Base-by-base conservation (phyloP, 2,888 invertebrate species). In the Eretmocerus hayati region DNA sequence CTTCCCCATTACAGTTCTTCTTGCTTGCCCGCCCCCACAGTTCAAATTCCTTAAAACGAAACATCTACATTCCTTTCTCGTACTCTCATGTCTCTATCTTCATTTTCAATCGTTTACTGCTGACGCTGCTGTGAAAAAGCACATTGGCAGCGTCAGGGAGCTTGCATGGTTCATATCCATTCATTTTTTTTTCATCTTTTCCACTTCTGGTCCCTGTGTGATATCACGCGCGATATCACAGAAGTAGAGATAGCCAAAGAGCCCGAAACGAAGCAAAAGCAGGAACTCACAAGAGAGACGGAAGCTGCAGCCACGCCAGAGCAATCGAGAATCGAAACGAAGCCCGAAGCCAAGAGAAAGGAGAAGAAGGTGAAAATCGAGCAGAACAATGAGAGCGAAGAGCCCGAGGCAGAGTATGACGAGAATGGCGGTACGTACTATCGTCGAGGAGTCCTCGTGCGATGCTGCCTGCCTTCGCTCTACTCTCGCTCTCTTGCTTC, bases 251-350 rank as follows among this genome's bases (percentile, higher is more conserved):
- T 26, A 19, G 9, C 40, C 36, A 36, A 22, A 18, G 40, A 44
- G 26, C 4, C 15, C 16, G 13, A n/a, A n/a, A 6, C 26, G 26
- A 15, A 9, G n/a, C 18, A 42, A 21, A 43, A 35, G 33, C 26
- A 26, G 11, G 26, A 26, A 11, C 26, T 9, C 8, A 26, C 26
- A 6, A 6, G 11, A 11, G 15, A 19, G 11, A 21, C 40, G 16
- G 43, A 48, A 26, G 36, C 22, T 9, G 46, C 45, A 15, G 30
- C 26, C 19, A 51, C 56, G 37, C 47, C 38, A 33, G 38, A 52
- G 42, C 58, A 54, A 18, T 42, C 50, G 4, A 58, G 53, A 42
- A 31, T 43, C 36, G 52, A 35, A n/a, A 55, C 51, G 11, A 54
- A 56, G 46, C 46, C 48, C 9, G 42, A 46, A 30, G 50, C 48